Percentiles rank a stretch among this genome's conserved stretches.
phyloP scores from a whole-genome alignment of 2,797 vertebrate species.

The Falco naumanni region DNA sequence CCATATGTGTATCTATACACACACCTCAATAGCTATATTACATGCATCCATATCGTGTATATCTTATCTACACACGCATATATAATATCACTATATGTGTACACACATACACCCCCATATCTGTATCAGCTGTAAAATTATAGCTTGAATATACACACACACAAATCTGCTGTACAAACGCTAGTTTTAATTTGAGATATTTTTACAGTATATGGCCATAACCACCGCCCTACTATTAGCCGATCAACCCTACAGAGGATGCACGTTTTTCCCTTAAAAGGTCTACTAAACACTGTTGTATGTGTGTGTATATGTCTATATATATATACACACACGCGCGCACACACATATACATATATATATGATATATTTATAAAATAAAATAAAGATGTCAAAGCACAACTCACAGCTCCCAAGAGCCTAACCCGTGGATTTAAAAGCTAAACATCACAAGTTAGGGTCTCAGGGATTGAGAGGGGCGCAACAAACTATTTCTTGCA shows the following conservation, averaged over 20 bases:
- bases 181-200: not conserved
- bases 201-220: conserved; percentile 18
- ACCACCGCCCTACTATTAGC: conserved; percentile 56
- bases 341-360: not conserved
- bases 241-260: conserved; percentile 48
- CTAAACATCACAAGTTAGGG: conserved; percentile 99
- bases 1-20: not conserved
- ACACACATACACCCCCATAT: conserved; percentile 52
- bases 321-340: not conserved
- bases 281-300: conserved; percentile 25
- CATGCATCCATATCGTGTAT: not conserved
- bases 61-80: conserved; percentile 51
- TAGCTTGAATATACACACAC: conserved; percentile 16
- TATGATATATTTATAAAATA: conserved; percentile 30
- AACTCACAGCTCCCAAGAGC: conserved; percentile 99
- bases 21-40: conserved; percentile 4
- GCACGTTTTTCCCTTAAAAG: conserved; percentile 54
- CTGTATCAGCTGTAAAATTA: conserved; percentile 39
- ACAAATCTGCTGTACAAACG: not conserved
- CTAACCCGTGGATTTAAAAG: conserved; percentile 99
- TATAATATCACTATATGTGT: conserved; percentile 12
- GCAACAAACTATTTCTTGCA: conserved; percentile 75
- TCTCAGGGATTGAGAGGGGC: conserved; percentile 99
- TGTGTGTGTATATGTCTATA: conserved; percentile 24
- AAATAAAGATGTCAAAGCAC: conserved; percentile 83